A percentile compares a stretch with the other conserved stretches of the same genome.
Evolutionary conservation across 2,113 vertebrate species (phyloP).

Genomic region (Brachypteracias leptosomus): DNA sequence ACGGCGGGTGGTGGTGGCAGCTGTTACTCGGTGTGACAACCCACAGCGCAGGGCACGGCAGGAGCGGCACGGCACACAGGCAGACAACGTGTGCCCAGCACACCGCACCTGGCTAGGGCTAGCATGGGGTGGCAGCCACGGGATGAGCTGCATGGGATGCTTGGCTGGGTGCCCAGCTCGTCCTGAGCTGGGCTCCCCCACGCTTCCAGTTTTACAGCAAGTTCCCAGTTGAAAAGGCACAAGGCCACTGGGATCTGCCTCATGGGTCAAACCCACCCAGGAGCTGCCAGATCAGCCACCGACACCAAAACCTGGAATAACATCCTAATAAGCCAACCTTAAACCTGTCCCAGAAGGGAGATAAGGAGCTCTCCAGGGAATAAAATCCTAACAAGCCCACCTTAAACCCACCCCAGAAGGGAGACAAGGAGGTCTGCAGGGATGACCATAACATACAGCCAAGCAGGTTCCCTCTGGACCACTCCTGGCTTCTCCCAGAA

Average conservation of each 20-base stretch:
- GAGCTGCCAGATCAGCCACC: background rate
- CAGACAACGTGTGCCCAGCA: fast-evolving
- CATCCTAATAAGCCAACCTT: background rate
- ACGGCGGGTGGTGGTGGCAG: fast-evolving
- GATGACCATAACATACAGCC: background rate
- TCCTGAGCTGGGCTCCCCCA: background rate
- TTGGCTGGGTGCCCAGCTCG: background rate
- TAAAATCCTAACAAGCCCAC: background rate
- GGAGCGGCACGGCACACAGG: fast-evolving
- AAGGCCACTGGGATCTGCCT: too few species aligned
- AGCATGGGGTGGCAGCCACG: too few species aligned
- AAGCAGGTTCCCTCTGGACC: background rate
- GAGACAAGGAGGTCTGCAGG: background rate
- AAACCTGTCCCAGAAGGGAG: background rate
- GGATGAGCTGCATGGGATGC: background rate
- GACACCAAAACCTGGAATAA: background rate
- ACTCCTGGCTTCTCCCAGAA: background rate
- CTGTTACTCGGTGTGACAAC: fast-evolving
- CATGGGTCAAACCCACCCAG: fast-evolving
- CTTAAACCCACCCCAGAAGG: background rate
- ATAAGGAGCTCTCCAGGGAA: background rate
- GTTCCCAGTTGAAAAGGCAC: background rate
- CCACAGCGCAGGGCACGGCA: background rate
- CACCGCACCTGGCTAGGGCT: fast-evolving
- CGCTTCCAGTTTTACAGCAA: background rate